phyloP scores from a whole-genome alignment of 2,888 invertebrate genomes.

The Alcis repandata region DNA sequence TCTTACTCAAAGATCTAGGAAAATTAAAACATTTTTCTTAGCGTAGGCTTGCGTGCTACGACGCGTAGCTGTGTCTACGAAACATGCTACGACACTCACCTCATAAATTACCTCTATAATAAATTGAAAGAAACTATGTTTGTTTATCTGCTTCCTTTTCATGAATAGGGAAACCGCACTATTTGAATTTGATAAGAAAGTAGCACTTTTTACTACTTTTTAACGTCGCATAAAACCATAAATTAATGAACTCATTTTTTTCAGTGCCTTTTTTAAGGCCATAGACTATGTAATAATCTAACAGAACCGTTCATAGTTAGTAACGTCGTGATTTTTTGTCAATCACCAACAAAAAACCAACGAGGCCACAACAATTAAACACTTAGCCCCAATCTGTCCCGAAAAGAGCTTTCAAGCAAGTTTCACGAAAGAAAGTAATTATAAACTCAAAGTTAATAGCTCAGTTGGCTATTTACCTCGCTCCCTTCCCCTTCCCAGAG shows the following conservation, averaged over 20 bases:
- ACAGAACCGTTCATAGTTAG: not conserved
- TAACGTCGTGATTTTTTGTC: not conserved
- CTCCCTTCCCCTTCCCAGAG: no score
- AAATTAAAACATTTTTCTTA: not conserved
- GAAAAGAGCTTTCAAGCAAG: conserved; percentile 14
- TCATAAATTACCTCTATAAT: not conserved
- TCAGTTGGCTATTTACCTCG: conserved; percentile 9
- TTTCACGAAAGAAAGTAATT: conserved; percentile 31
- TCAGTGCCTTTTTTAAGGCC: no score
- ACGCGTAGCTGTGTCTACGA: conserved; percentile 12
- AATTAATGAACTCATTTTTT: no score
- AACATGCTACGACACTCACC: conserved; percentile 1
- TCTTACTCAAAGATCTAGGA: not conserved
- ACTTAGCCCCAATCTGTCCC: conserved; percentile 17
- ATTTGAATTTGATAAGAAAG: no score
- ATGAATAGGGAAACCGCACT: no score
- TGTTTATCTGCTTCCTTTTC: no score
- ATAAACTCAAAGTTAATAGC: conserved; percentile 25
- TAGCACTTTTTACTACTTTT: no score
- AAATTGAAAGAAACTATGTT: no score
- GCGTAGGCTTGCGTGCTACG: not conserved
- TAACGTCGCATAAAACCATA: no score
- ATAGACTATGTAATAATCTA: no score
- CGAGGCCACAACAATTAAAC: conserved; percentile 19
- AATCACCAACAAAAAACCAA: not conserved